A percentile compares a stretch with the other conserved stretches of the same genome.
Evolutionary conservation across 2,113 vertebrate species (phyloP).

Genomic region (Aegotheles bennettii): DNA sequence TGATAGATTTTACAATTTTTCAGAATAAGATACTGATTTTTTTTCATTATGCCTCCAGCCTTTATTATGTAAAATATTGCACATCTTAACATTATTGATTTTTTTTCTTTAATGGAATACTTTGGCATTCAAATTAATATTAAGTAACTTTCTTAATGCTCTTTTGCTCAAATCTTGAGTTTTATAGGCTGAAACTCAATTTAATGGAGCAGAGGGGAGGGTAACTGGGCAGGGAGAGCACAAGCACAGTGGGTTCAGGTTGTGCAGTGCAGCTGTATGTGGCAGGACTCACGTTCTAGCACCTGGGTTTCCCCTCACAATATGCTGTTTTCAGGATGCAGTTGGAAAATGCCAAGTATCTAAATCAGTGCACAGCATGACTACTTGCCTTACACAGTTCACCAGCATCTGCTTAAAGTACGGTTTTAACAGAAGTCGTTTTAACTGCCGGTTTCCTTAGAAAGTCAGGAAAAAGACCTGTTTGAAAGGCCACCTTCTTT

Average conservation of each 20-base stretch:
- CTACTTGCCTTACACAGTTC: neutral
- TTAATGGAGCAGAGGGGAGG: neutral
- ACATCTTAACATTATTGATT: neutral
- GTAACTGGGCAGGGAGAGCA: neutral
- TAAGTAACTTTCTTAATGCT: neutral
- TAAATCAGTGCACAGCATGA: neutral
- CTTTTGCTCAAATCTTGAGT: neutral
- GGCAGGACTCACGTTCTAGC: neutral
- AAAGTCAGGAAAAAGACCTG: neutral
- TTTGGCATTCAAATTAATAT: constrained; percentile 3
- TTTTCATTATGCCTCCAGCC: neutral
- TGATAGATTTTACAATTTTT: neutral
- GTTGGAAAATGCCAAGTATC: neutral
- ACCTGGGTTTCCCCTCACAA: neutral
- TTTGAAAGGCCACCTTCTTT: neutral
- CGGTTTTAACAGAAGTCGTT: neutral
- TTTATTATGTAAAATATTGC: neutral
- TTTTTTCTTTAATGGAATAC: neutral
- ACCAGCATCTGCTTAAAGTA: neutral
- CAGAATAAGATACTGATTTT: neutral
- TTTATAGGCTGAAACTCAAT: constrained; percentile 3
- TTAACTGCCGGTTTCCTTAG: neutral
- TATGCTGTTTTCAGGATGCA: neutral
- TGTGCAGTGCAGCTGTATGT: neutral
- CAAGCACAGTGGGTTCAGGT: fast-evolving